Base-by-base conservation (phyloP, 2,888 invertebrate genomes). In the Ophion ventricosus region DNA sequence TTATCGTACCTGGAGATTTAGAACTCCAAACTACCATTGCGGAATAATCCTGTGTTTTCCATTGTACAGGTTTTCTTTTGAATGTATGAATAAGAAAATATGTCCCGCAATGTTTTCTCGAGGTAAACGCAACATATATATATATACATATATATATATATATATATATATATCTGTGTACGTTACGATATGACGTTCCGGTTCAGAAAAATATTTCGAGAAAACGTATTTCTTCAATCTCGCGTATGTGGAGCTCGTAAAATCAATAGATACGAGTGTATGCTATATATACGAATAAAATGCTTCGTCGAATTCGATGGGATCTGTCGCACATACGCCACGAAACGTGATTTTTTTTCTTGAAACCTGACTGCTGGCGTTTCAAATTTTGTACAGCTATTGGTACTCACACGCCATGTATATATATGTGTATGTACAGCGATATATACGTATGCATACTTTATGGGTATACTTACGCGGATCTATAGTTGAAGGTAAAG, bases 1-100 rank as follows among this genome's bases (percentile, higher is more conserved):
- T 81, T 84, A 75, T 81, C 81, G 69, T 74, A 40, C 43, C 57
- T 17, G 57, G 69, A 81, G 81, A 78, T 73, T 80, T 79, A 64
- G 49, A 14, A 20, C 70, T n/a, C 61, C 63, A n/a, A 14, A 63
- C 79, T 72, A 29, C 70, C 54, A 35, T 72, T 43, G 57, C 70
- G 14, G 57, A 64, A 57, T 76, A 72, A 82, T 66, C 20, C 72
- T 49, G 40, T 59, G 56, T 59, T 26, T 49, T 79, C 35, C 54
- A 54, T 69, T 70, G 49, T 78, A 61, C 69, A 17, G 49, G 63
- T 56, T 64, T 64, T 35, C 54, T 57, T 72, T 40, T 73, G 79
- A 64, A 66, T 64, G 40, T 66, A 56, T 64, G 70, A 78, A 54
- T 70, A 70, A 78, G 20, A 61, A 69, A 70, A 63, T 61, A 70